Percentiles rank a stretch among this genome's conserved stretches.
Evolutionary conservation across 1,140 invertebrate genomes (phyloP).

Genomic region (Oryctes rhinoceros): DNA sequence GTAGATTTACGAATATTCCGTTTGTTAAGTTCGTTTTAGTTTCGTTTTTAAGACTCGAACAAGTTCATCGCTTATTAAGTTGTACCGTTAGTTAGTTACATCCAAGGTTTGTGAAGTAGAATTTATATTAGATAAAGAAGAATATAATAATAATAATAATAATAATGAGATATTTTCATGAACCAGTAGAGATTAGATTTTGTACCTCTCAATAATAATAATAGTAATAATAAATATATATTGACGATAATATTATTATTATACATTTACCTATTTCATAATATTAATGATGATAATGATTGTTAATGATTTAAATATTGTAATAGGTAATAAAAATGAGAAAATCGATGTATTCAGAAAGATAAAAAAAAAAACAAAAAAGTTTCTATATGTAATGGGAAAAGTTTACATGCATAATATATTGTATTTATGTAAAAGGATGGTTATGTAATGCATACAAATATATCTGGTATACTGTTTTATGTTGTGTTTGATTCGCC

Average conservation of each 20-base stretch:
- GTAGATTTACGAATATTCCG: not conserved
- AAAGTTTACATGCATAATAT: constrained; percentile 1
- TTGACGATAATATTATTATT: not conserved
- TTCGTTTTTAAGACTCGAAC: constrained; percentile 26
- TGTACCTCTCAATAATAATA: constrained; percentile 44
- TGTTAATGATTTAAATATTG: constrained; percentile 19
- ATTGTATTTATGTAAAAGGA: constrained; percentile 14
- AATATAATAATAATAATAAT: constrained; percentile 30
- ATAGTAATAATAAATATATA: not conserved
- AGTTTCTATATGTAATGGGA: constrained; percentile 19
- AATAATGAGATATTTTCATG: constrained; percentile 45
- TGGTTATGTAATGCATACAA: constrained; percentile 31
- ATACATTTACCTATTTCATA: constrained; percentile 14
- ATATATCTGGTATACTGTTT: constrained; percentile 34
- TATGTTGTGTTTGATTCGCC: not conserved
- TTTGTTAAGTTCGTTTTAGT: constrained; percentile 35
- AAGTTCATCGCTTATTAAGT: constrained; percentile 25
- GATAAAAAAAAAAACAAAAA: not conserved
- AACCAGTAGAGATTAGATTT: constrained; percentile 47
- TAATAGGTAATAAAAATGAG: not conserved
- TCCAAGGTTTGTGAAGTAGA: constrained; percentile 47
- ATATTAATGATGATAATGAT: constrained; percentile 17
- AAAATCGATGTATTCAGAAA: constrained; percentile 13
- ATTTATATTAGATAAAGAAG: constrained; percentile 38
- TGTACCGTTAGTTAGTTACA: constrained; percentile 38